phyloP scores from a whole-genome alignment of 2,888 invertebrate species.

The Cryptops parisi region DNA sequence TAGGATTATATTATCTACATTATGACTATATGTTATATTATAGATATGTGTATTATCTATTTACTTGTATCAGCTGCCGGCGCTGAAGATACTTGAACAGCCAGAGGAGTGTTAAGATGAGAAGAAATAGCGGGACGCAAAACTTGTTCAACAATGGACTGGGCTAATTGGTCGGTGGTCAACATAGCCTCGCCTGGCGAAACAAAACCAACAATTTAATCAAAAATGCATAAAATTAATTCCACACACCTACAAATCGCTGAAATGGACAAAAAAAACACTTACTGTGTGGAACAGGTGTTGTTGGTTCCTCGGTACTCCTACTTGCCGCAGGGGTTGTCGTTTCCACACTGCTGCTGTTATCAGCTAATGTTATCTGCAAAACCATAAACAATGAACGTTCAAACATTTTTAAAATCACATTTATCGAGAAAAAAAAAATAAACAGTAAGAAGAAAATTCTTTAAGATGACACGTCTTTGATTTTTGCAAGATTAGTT shows the following conservation, averaged over 20 bases:
- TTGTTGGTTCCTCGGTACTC: not conserved
- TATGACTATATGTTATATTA: no score
- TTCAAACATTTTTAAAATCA: not conserved
- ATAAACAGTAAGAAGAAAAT: no score
- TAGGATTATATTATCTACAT: no score
- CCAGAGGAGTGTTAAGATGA: slow-evolving; percentile 11
- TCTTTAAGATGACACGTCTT: no score
- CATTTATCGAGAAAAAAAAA: no score
- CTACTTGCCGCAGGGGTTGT: not conserved
- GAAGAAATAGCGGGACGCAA: slow-evolving; percentile 26
- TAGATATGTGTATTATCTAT: not conserved
- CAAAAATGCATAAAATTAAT: not conserved
- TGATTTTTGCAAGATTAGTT: no score
- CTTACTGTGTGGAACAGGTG: not conserved
- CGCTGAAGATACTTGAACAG: slow-evolving; percentile 13
- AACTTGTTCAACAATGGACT: slow-evolving; percentile 36
- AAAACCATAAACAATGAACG: not conserved
- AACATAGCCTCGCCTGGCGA: slow-evolving; percentile 9
- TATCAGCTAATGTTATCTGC: not conserved
- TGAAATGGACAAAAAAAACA: no score
- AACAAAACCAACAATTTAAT: not conserved
- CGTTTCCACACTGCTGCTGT: not conserved
- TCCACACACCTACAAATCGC: not conserved
- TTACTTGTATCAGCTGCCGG: slow-evolving; percentile 4
- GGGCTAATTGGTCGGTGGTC: slow-evolving; percentile 23